phyloP scores from a whole-genome alignment of 2,797 vertebrate species.

The Schizopygopsis pylzovi region DNA sequence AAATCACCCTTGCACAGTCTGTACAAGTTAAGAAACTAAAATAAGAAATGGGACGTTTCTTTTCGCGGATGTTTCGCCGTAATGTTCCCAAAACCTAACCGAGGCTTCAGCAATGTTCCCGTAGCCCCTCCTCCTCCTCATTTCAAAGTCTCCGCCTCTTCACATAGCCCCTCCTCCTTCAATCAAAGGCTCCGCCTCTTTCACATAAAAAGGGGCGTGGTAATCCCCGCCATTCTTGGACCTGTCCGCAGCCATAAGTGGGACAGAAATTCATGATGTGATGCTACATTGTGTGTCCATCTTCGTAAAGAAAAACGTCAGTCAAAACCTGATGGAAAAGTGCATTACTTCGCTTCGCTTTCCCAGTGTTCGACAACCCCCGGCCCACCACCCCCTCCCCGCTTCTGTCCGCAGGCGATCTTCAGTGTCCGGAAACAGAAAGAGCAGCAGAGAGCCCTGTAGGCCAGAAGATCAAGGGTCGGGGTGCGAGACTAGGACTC shows the following conservation, averaged over 20 bases:
- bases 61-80: conserved; percentile 60
- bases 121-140: conserved; percentile 38
- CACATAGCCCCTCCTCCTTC: neutral
- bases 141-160: neutral
- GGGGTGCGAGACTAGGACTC: conserved; percentile 62
- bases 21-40: conserved; percentile 87
- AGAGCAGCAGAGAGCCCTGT: conserved; percentile 68
- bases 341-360: conserved; percentile 80
- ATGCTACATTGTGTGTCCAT: conserved; percentile 89
- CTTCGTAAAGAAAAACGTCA: conserved; percentile 74
- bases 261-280: conserved; percentile 89
- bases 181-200: neutral
- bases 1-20: conserved; percentile 88
- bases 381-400: conserved; percentile 38
- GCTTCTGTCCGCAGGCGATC: conserved; percentile 74
- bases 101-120: conserved; percentile 66
- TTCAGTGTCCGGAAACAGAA: conserved; percentile 69
- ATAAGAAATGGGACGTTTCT: conserved; percentile 72
- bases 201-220: conserved; percentile 24
- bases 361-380: conserved; percentile 52
- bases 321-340: conserved; percentile 88
- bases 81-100: conserved; percentile 68
- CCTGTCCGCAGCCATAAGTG: conserved; percentile 78
- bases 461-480: conserved; percentile 38
- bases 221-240: conserved; percentile 76